Evolutionary conservation across 2,888 invertebrate species (phyloP).

Genomic region (Drosophila helvetica): DNA sequence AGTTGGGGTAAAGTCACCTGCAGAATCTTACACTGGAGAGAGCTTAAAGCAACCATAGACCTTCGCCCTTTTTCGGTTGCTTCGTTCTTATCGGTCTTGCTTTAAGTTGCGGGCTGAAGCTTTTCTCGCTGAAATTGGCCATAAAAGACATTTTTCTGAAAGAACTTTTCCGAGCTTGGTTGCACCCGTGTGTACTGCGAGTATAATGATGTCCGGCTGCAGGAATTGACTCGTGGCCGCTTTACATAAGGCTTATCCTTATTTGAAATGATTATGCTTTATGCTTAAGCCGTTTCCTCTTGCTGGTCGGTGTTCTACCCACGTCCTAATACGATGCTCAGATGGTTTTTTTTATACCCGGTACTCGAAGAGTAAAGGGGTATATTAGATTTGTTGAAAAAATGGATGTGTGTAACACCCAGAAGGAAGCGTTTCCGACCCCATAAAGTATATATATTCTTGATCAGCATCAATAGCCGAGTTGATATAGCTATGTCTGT

Average conservation of each 20-base stretch:
- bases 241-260: constrained; percentile 51
- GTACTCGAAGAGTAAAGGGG: too few species aligned
- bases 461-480: too few species aligned
- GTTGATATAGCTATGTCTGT: too few species aligned
- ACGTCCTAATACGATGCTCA: constrained; percentile 20
- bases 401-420: too few species aligned
- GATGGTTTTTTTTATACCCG: constrained; percentile 9
- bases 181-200: constrained; percentile 45
- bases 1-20: constrained; percentile 19
- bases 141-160: constrained; percentile 63
- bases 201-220: constrained; percentile 38
- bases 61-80: constrained; percentile 13
- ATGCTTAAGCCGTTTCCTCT: constrained; percentile 57
- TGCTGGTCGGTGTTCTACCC: constrained; percentile 13
- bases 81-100: constrained; percentile 51
- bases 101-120: constrained; percentile 54
- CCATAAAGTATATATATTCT: too few species aligned
- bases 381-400: too few species aligned
- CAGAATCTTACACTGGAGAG: constrained; percentile 31
- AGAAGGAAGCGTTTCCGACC: too few species aligned
- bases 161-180: constrained; percentile 23
- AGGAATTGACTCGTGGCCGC: constrained; percentile 20
- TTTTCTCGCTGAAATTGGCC: constrained; percentile 57
- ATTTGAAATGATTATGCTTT: constrained; percentile 76
- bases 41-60: constrained; percentile 35